Percentiles rank a stretch among this genome's conserved stretches.
Conservation (phyloP, 2,113 vertebrate species). For the Campylomormyrus numenius region DNA sequence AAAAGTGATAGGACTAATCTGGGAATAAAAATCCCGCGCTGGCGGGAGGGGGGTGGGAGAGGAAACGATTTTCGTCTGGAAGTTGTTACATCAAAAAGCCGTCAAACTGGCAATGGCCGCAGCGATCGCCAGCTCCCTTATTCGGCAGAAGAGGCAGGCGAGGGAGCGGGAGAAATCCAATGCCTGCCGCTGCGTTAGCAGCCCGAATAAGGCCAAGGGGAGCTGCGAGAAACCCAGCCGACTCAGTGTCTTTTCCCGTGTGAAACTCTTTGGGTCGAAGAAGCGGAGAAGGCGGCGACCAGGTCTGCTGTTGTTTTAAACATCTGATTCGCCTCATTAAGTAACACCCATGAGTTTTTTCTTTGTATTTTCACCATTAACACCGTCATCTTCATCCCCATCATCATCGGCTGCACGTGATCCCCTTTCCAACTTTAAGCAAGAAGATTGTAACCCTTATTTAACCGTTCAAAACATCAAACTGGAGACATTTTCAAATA, state of each 20-base stretch:
- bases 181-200: conserved; percentile 86
- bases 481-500: neutral
- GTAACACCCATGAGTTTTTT: neutral
- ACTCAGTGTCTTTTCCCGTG: conserved; percentile 92
- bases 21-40: neutral
- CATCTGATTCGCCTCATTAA: conserved; percentile 12
- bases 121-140: conserved; percentile 97
- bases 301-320: conserved; percentile 66
- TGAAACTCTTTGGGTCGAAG: conserved; percentile 97
- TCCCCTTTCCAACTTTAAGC: neutral
- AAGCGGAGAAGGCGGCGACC: conserved; percentile 86
- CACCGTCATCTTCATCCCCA: neutral
- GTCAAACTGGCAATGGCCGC: conserved; percentile 82
- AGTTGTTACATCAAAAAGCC: conserved; percentile 39
- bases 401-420: neutral
- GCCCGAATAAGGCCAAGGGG: conserved; percentile 89
- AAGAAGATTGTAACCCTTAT: neutral
- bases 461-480: neutral
- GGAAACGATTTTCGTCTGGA: conserved; percentile 30
- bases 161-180: conserved; percentile 93
- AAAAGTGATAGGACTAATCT: neutral
- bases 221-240: conserved; percentile 84
- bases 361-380: conserved; percentile 9
- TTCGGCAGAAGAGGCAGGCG: conserved; percentile 93
- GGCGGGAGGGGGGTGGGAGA: conserved; percentile 31